Base-by-base conservation (phyloP, 2,797 vertebrate genomes). In the Lepus townsendii region DNA sequence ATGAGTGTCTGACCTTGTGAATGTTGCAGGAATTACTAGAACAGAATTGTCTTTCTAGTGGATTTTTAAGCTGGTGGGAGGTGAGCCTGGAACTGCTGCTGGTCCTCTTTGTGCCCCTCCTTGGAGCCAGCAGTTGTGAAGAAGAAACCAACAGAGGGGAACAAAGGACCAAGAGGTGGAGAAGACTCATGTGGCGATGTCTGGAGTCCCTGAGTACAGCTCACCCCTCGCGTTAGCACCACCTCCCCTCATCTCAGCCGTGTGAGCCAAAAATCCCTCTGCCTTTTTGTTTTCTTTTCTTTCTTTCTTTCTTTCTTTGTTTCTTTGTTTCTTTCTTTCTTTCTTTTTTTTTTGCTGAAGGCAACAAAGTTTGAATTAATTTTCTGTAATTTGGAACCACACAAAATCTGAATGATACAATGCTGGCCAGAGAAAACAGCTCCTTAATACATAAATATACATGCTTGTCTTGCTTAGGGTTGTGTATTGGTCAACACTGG, bases 171-270 rank as follows among this genome's bases (percentile, higher is more conserved):
- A 19, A 12, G 72, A 87, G 60, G 42, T 38, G 17, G 47, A 38
- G 42, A 76, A 32, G 2, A 3, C 3, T 35, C 2, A 7, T 22
- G 17, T 0, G 27, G 35, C 0, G 24, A 38, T 0, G 22, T 16
- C 14, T 38, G 27, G 63, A 38, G 27, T 2, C 4, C 17, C 54
- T n/a, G 22, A 62, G 35, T 27, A 26, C 32, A 42, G n/a, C 7
- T 2, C 54, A 2, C 1, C 12, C 27, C 27, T 35, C 54, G 13
- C 7, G 0, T 16, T 26, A 63, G 52, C 19, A 10, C 7, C 5
- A 22, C 12, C 19, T 10, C 7, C 42, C 54, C 30, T 35, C 57
- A 50, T 7, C 17, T n/a, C 63, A 65, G 52, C 20, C 5, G 12
- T 1, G 1, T 14, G 66, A 84, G 32, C 57, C 50, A 52, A n/a